Conservation (phyloP, 2,888 invertebrate genomes). For the Sesia bembeciformis region DNA sequence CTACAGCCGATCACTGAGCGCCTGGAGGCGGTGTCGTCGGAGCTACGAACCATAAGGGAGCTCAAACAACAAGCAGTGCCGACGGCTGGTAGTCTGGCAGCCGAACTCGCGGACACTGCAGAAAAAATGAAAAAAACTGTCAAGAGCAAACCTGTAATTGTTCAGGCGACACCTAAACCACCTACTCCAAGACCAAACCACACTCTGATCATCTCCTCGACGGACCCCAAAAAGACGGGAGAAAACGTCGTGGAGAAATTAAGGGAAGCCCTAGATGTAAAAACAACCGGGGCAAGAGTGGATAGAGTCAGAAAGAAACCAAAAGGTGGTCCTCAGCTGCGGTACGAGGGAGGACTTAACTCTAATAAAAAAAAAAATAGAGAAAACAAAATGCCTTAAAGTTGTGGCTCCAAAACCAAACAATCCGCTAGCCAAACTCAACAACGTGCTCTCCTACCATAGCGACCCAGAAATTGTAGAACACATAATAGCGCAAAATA, state of each 20-base stretch:
- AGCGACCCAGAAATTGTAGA: no score
- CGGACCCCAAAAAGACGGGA: no score
- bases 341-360: neutral
- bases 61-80: neutral
- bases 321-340: slow-evolving; percentile 9
- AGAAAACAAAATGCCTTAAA: no score
- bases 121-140: neutral
- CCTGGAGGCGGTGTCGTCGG: slow-evolving; percentile 1
- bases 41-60: slow-evolving; percentile 1
- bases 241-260: no score
- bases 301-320: slow-evolving; percentile 8
- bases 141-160: neutral
- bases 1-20: neutral
- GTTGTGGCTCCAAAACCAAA: no score
- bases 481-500: no score
- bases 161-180: neutral
- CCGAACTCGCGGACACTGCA: neutral
- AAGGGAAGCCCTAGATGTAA: slow-evolving; percentile 5
- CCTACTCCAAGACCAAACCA: neutral
- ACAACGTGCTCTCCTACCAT: no score
- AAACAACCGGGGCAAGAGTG: slow-evolving; percentile 5
- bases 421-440: no score
- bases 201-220: neutral
- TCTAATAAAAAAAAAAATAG: no score
- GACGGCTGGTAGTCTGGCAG: neutral